Evolutionary conservation across 2,113 vertebrate genomes (phyloP), one percentile per base, ranked within the genome.

Genomic region (Pygoscelis adeliae): DNA sequence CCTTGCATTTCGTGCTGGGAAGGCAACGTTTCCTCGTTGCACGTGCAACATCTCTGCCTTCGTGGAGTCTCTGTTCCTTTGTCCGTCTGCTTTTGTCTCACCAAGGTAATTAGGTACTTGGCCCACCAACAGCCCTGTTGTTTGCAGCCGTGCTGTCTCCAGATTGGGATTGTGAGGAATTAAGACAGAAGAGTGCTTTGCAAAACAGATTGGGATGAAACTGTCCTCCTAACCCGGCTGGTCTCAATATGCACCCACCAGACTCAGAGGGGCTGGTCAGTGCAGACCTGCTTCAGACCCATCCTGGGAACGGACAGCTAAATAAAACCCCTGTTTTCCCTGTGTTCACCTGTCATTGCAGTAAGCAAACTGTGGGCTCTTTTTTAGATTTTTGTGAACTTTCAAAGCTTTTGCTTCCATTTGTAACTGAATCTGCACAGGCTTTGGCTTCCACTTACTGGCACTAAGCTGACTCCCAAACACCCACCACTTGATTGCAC

Each of bases 61-160:
- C 1, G 1, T 65, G 38, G 15, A 59, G 29, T 67, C 21, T 72
- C 44, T 63, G 40, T 62, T 32, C 29, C 19, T 62, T 81, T 67
- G 27, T 61, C 49, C 2, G 1, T 63, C 62, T 83, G n/a, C n/a
- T 83, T 87, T 55, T 27, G 4, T 49, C 27, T 86, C 40, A 7
- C 61, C 11, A 21, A 46, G 6, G 8, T 55, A 36, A 66, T 61
- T 29, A 61, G n/a, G 67, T 2, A 1, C 26, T 69, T 62, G 52
- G 29, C 52, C 36, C 66, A 67, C 23, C 0, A 1, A 49, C 27
- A 32, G 29, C 32, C 38, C 29, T 0, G 1, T 12, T 74, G 55
- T 36, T 90, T 83, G 46, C 34, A 66, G 42, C 52, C 1, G 0
- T 61, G 23, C n/a, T 2, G 2, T n/a, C 44, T 87, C 62, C 26